Conservation (phyloP, 1,140 invertebrate genomes). For the Formica selysi region DNA sequence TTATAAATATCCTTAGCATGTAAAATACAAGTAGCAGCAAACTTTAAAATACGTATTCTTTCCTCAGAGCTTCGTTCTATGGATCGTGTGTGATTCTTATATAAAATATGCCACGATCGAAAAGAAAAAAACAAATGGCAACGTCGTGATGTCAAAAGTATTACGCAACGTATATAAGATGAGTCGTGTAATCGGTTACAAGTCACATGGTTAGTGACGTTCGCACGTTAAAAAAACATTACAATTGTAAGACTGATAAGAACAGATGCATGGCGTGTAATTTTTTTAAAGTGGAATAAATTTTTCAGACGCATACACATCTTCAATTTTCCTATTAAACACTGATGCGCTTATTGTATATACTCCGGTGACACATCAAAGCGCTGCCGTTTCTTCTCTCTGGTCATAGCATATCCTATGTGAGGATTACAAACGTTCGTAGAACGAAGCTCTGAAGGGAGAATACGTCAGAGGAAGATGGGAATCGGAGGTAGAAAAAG, state of each 20-base stretch:
- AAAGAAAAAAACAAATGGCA: not conserved
- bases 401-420: conserved; percentile 54
- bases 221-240: not conserved
- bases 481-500: conserved; percentile 53
- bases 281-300: not conserved
- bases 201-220: not conserved
- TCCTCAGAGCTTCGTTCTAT: not conserved
- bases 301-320: not conserved
- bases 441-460: conserved; percentile 59
- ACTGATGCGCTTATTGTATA: not conserved
- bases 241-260: not conserved
- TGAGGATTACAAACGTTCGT: conserved; percentile 79
- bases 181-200: not conserved
- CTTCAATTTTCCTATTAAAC: not conserved
- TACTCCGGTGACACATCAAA: conserved; percentile 12
- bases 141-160: not conserved
- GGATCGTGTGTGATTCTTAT: not conserved
- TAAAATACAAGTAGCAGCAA: not conserved
- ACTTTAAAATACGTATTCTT: not conserved
- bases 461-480: conserved; percentile 57
- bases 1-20: conserved; percentile 27
- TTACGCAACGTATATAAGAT: not conserved
- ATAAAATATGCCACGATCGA: not conserved
- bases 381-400: conserved; percentile 5
- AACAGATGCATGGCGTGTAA: not conserved